Evolutionary conservation across 2,888 invertebrate genomes (phyloP).

Genomic region (Zaprionus bogoriensis): DNA sequence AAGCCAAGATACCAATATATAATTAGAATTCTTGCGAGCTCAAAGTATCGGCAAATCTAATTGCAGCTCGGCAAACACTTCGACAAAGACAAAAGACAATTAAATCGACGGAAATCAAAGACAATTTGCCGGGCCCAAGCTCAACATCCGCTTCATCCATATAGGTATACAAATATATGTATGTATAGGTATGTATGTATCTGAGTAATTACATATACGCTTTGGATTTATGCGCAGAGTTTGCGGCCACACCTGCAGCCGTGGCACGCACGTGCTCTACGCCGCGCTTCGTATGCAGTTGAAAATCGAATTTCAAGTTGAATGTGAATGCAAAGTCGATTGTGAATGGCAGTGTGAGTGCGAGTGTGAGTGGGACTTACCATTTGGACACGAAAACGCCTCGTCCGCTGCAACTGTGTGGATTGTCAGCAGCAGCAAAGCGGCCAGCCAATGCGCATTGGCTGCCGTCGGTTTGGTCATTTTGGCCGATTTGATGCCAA

Average conservation of each 20-base stretch:
- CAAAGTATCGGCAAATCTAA: conserved; percentile 35
- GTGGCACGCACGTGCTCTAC: conserved; percentile 58
- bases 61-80: conserved; percentile 29
- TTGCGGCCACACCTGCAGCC: conserved; percentile 62
- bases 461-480: conserved; percentile 83
- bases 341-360: conserved; percentile 18
- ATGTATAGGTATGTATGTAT: conserved; percentile 9
- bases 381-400: conserved; percentile 83
- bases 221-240: conserved; percentile 58
- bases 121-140: conserved; percentile 38
- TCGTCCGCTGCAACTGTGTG: conserved; percentile 75
- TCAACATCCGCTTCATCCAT: conserved; percentile 45
- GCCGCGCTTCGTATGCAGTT: conserved; percentile 25
- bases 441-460: conserved; percentile 83
- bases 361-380: conserved; percentile 69
- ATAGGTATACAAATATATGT: conserved; percentile 3
- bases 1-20: conserved; percentile 21
- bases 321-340: conserved; percentile 56
- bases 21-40: conserved; percentile 34
- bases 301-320: conserved; percentile 47
- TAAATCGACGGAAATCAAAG: conserved; percentile 55
- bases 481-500: conserved; percentile 69
- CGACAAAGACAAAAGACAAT: conserved; percentile 18
- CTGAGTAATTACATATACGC: conserved; percentile 52
- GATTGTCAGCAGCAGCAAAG: conserved; percentile 66